Conservation (phyloP, 1,140 invertebrate genomes). For the Acromyrmex charruanus region DNA sequence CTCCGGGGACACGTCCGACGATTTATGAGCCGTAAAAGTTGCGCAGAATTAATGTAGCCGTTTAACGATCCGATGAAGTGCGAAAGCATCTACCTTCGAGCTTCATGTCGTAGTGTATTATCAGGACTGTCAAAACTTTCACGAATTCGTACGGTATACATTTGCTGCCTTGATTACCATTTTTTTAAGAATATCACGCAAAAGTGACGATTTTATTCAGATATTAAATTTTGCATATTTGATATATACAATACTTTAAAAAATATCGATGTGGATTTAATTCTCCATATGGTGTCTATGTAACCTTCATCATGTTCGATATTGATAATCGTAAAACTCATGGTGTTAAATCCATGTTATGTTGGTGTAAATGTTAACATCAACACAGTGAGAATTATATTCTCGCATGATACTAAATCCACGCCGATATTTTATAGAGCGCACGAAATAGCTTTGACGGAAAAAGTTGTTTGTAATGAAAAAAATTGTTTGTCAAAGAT, state of each 20-base stretch:
- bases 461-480: background rate
- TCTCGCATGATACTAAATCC: too few species aligned
- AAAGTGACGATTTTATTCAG: background rate
- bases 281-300: too few species aligned
- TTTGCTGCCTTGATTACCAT: background rate
- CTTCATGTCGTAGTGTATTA: slow-evolving; percentile 5
- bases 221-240: background rate
- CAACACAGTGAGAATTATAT: too few species aligned
- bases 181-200: too few species aligned
- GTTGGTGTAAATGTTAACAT: too few species aligned
- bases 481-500: background rate
- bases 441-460: background rate
- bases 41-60: slow-evolving; percentile 59
- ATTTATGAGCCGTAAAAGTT: slow-evolving; percentile 68
- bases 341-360: too few species aligned
- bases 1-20: slow-evolving; percentile 54
- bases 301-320: too few species aligned
- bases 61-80: slow-evolving; percentile 45
- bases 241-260: too few species aligned
- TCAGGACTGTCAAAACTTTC: background rate
- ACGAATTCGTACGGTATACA: background rate
- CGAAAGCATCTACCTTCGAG: slow-evolving; percentile 1
- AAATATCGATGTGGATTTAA: too few species aligned
- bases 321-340: too few species aligned
- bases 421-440: too few species aligned